phyloP scores from a whole-genome alignment of 2,888 invertebrate species.

The Imbricaverruca yamaguchii region DNA sequence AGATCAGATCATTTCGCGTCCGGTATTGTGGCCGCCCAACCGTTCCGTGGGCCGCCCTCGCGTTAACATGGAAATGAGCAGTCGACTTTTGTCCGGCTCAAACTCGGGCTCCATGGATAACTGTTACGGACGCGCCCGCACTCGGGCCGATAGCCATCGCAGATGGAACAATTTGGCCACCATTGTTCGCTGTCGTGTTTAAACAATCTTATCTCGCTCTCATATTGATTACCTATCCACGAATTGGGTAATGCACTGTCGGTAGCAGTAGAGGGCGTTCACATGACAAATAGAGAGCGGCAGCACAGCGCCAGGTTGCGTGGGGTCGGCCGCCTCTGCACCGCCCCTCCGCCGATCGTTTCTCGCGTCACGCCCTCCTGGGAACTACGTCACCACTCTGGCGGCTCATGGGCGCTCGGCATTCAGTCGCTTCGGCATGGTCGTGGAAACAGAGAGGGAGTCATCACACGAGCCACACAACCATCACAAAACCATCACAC shows the following conservation, averaged over 20 bases:
- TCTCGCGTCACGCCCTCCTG: too few relatives aligned
- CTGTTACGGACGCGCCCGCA: neutral
- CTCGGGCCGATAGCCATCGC: neutral
- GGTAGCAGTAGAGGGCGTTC: neutral
- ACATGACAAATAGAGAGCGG: conserved; percentile 13
- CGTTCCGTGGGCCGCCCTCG: neutral
- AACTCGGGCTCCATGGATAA: neutral
- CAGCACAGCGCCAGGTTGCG: neutral
- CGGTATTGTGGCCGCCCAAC: neutral
- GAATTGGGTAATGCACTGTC: neutral
- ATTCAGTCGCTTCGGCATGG: too few relatives aligned
- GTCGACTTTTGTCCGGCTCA: neutral
- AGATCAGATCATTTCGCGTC: neutral
- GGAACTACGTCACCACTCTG: too few relatives aligned
- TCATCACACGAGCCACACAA: too few relatives aligned
- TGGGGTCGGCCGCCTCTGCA: too few relatives aligned
- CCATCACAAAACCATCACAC: too few relatives aligned
- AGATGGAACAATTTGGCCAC: neutral
- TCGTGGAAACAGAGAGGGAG: too few relatives aligned
- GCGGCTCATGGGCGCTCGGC: too few relatives aligned
- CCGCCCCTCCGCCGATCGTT: too few relatives aligned
- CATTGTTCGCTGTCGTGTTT: conserved; percentile 10
- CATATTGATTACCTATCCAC: neutral
- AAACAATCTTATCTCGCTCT: neutral
- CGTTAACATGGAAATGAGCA: conserved; percentile 4